These are phyloP conservation scores for Butorides virescens DNA, from an alignment of 2,113 vertebrate genomes.

Conservation along the genomic window DNA sequence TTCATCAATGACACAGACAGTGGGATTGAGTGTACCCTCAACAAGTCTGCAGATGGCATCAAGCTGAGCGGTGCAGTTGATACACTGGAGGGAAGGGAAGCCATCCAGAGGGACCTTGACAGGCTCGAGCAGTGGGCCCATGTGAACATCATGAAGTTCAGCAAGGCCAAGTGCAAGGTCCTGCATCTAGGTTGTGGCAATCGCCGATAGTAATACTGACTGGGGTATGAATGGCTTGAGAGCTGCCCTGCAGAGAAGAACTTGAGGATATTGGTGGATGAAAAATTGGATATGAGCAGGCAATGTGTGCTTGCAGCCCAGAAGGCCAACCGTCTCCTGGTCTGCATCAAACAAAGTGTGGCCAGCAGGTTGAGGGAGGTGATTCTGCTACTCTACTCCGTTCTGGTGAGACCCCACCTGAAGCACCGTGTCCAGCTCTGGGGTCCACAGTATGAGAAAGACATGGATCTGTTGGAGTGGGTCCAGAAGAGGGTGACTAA, in stretches of 20 bases:
- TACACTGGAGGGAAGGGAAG: background rate
- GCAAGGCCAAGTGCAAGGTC: no score
- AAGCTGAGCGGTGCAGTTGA: background rate
- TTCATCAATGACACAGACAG: background rate
- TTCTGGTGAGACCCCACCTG: background rate
- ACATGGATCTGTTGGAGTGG: background rate
- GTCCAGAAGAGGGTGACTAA: background rate
- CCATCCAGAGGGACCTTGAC: background rate
- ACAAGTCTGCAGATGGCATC: background rate
- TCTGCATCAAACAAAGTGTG: background rate
- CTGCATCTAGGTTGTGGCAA: no score
- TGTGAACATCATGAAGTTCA: no score
- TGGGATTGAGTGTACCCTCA: background rate
- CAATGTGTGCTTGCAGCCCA: rapidly evolving
- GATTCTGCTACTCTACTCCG: background rate
- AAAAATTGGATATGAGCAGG: background rate
- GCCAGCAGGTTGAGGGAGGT: background rate
- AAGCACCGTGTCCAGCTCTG: background rate
- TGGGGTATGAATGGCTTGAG: no score
- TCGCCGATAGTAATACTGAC: no score
- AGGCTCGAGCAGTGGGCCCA: background rate
- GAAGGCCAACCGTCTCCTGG: background rate
- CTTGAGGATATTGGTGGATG: background rate
- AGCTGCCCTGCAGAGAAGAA: background rate
- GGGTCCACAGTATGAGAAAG: background rate